These are phyloP conservation scores for Cantharis rufa DNA, from an alignment of 2,888 invertebrate species.

Conservation along the genomic window DNA sequence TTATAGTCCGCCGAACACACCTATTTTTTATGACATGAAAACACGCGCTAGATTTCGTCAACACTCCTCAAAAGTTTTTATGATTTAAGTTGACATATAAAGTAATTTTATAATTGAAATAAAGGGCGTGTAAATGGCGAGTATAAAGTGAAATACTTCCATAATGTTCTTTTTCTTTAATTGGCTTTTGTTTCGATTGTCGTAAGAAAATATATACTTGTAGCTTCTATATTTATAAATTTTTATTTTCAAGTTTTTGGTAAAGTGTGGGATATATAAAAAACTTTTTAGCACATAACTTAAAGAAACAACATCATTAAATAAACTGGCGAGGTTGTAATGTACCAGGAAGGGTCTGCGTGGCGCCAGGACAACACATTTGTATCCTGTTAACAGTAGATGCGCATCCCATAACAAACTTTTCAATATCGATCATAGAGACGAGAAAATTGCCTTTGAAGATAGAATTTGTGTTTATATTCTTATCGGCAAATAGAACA, in stretches of 20 bases:
- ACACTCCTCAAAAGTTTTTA: constrained; percentile 1
- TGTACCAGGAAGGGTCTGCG: constrained; percentile 22
- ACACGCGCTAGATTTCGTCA: neutral
- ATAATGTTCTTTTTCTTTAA: neutral
- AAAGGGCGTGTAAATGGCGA: neutral
- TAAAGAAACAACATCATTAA: constrained; percentile 12
- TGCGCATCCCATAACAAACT: constrained; percentile 23
- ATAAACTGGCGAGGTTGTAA: constrained; percentile 14
- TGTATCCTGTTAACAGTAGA: constrained; percentile 27
- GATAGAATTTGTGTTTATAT: constrained; percentile 21
- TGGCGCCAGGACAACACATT: constrained; percentile 30
- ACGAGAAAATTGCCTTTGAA: constrained; percentile 20
- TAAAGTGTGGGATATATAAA: neutral
- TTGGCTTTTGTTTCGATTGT: neutral
- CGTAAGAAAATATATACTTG: neutral
- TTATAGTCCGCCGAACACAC: neutral
- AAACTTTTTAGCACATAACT: constrained; percentile 2
- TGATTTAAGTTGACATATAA: neutral
- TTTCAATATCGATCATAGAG: constrained; percentile 29
- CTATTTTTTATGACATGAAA: constrained; percentile 1
- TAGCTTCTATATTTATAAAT: neutral
- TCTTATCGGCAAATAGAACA: constrained; percentile 10
- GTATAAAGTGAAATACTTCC: neutral
- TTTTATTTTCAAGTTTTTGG: neutral
- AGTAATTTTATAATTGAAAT: neutral